Evolutionary conservation across 2,888 invertebrate genomes (phyloP), one percentile per base, ranked within the genome.

Genomic region (Branchipolynoe longqiensis): DNA sequence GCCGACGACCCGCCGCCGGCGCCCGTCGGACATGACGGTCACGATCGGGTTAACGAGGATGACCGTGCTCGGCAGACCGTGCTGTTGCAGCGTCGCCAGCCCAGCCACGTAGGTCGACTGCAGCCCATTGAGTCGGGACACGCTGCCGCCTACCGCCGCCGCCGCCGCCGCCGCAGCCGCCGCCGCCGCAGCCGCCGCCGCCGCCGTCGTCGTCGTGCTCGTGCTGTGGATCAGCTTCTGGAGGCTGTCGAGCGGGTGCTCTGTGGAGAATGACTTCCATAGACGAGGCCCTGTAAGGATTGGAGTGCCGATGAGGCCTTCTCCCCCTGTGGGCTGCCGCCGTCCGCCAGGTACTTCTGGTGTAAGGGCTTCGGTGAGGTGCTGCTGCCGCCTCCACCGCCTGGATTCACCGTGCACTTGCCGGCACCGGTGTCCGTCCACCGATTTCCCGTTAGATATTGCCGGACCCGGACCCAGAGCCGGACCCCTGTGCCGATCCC

Each of bases 221-320:
- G 98, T 97, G 94, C 98, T 98, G 94, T 98, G 98, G 94, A 98
- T 98, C 38, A 99, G 95, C 94, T 98, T 98, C 93, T 99, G 98
- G 85, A 99, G 94, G 0, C 98, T 98, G 31, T 98, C 98, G 90
- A 99, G 94, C 6, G 99, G 99, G 94, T 99, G 98, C 90, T 97
- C 94, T 25, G 91, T 92, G 86, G 92, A 87, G 81, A 89, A 85
- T 22, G 85, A 62, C 73, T 86, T 85, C 92, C 92, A 85, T 92
- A 92, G 28, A 93, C 93, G 88, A 93, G 91, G 82, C 91, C 92
- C 87, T 92, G 92, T 36, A 93, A 87, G 56, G 92, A 93, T 85
- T 92, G 91, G 36, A 93, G 87, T 8, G 93, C 93, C 54, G 92
- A 92, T 4, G 28, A 83, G 18, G 62, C 18, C 31, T 31, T n/a